Base-by-base conservation (phyloP, 2,113 vertebrate genomes). In the Hymenochirus boettgeri region DNA sequence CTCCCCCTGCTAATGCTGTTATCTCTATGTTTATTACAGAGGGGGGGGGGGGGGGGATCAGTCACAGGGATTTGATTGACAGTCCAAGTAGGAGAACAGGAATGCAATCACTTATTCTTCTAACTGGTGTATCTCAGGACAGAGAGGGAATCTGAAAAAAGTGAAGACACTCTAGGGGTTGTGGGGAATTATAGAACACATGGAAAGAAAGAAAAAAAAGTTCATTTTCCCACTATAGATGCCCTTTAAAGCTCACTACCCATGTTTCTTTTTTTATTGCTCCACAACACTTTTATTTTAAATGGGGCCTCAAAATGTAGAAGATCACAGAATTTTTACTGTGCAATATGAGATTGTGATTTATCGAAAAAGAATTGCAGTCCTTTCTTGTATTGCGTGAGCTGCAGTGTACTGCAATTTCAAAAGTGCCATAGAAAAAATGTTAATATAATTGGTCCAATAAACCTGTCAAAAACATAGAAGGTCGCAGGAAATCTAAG, bases 381-480 rank as follows among this genome's bases (percentile, higher is more conserved):
- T 31, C 37, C 23, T 60, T 60, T 69, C 47, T 45, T 48, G 48
- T 26, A 29, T 13, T 69, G 59, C 53, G 65, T 25, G 35, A 52
- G 45, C 33, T 45, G 33, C 48, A 29, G 27, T 29, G 47, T 35
- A 42, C 53, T 67, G 22, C 48, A 69, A 52, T 60, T 35, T 57
- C 47, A 59, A 19, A 60, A 60, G 65, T 51, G 62, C 62, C 18
- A 31, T 64, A 53, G 57, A 45, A 52, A 60, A 69, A 60, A 69
- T 65, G 53, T 65, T 60, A 25, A 33, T 69, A 69, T 60, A 69
- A 67, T 67, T 67, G 64, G 58, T 35, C 59, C 65, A 52, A 48
- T 69, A 69, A 69, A 69, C 47, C 65, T 69, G 65, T 69, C 65
- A 69, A 69, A 69, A 39, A 31, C 57, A 69, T 69, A 59, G 55